phyloP scores from a whole-genome alignment of 2,113 vertebrate species.

The Cyphomyrus plagiostoma region DNA sequence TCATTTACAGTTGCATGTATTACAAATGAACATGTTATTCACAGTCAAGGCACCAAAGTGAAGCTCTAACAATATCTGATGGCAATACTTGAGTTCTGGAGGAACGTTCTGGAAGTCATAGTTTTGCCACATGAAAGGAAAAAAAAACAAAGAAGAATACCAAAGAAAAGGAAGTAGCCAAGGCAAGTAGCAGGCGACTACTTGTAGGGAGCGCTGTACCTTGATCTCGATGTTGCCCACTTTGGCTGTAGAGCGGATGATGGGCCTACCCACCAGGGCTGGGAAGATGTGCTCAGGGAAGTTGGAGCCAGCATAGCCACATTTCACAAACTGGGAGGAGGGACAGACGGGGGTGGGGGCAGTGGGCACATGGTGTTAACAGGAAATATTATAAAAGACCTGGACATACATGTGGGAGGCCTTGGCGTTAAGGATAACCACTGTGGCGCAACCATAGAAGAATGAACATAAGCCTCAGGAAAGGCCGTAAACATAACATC shows the following conservation, averaged over 20 bases:
- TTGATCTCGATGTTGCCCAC: slow-evolving; percentile 99
- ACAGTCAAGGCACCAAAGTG: background rate
- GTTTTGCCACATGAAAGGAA: background rate
- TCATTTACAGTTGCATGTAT: background rate
- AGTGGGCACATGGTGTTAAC: background rate
- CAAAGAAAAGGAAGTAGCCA: background rate
- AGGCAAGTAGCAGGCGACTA: background rate
- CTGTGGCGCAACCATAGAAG: background rate
- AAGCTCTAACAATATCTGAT: background rate
- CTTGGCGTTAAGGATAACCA: background rate
- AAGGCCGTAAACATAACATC: background rate
- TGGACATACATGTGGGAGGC: background rate
- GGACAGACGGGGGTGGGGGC: background rate
- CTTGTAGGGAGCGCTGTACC: slow-evolving; percentile 59
- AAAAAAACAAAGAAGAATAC: background rate
- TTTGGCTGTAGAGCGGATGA: slow-evolving; percentile 98
- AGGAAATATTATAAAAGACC: background rate
- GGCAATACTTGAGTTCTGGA: background rate
- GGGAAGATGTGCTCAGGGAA: slow-evolving; percentile 99
- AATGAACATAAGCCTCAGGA: background rate
- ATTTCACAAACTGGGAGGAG: slow-evolving; percentile 86
- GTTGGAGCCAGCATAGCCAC: slow-evolving; percentile 96
- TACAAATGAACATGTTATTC: background rate
- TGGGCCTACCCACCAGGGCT: slow-evolving; percentile 94
- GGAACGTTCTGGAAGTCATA: background rate